Base-by-base conservation (phyloP, 2,797 vertebrate species). In the Diplodus sargus region DNA sequence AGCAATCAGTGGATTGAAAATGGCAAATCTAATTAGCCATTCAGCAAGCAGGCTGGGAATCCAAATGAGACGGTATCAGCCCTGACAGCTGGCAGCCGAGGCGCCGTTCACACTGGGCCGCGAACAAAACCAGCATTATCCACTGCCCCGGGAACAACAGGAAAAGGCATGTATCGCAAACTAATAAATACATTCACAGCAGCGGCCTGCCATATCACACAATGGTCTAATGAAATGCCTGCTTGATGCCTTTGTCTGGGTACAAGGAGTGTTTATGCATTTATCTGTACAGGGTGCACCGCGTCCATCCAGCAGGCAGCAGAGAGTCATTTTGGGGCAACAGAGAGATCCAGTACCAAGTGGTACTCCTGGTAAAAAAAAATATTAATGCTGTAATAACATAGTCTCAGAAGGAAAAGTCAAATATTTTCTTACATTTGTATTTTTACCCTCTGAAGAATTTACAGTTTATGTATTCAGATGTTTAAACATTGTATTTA, bases 11-110 rank as follows among this genome's bases (percentile, higher is more conserved):
- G 92, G 95, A 96, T 96, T 94, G 97, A 97, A 97, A 97, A 97
- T 97, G 96, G 95, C 96, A 96, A 95, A 95, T 91, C 86, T 96
- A 97, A 99, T 98, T 97, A 98, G 96, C 96, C 95, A 97, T 97
- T 97, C 97, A 96, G 95, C 94, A 78, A 88, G 92, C 86, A 92
- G 95, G 93, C 93, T 94, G 94, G 93, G 90, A 93, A 95, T 94
- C 95, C 84, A 86, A 94, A 94, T 89, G 94, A 95, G 92, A 87
- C 93, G 76, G 91, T 94, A 94, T 92, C 94, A 85, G 92, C 86
- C 85, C 91, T 92, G 96, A 96, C 97, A 97, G 97, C 97, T 97
- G 97, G 95, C 91, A 94, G 93, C 91, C 96, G 93, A 94, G 93
- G 95, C 94, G 92, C 94, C 91, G 74, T 74, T 94, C 94, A 94